phyloP scores from a whole-genome alignment of 2,797 vertebrate genomes.

The Gallirallus australis region DNA sequence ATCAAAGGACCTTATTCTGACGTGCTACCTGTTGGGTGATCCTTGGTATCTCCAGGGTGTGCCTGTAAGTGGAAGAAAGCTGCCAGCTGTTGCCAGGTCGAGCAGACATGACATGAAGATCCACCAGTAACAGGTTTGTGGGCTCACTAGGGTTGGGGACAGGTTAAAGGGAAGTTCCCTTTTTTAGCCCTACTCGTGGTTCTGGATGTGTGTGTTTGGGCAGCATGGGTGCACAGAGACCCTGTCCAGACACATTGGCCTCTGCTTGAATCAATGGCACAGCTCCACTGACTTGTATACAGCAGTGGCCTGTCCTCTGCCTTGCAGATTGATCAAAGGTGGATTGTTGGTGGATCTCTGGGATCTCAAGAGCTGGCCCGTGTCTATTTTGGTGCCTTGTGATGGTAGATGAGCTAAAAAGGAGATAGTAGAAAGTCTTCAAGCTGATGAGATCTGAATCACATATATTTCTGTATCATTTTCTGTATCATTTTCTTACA shows the following conservation, averaged over 20 bases:
- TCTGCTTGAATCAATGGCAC: neutral
- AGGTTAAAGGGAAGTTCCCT: neutral
- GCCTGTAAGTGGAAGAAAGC: neutral
- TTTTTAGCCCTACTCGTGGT: neutral
- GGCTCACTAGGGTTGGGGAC: neutral
- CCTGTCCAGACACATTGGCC: neutral
- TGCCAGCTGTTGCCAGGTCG: neutral
- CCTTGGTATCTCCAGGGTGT: neutral
- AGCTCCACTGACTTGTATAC: neutral
- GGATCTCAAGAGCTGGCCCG: neutral
- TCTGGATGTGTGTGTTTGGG: neutral
- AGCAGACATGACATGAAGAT: neutral
- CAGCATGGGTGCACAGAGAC: neutral
- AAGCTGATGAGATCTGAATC: neutral
- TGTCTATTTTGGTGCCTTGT: slow-evolving; percentile 5
- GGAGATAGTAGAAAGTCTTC: neutral
- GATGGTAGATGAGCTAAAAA: neutral
- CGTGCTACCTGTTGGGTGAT: slow-evolving; percentile 18
- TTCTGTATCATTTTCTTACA: neutral
- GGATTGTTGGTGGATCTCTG: neutral
- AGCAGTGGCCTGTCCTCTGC: neutral
- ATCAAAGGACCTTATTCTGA: slow-evolving; percentile 16
- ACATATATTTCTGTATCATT: neutral
- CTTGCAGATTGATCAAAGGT: neutral
- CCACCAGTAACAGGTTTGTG: neutral